Conservation (phyloP, 2,113 vertebrate species). For the Python bivittatus region DNA sequence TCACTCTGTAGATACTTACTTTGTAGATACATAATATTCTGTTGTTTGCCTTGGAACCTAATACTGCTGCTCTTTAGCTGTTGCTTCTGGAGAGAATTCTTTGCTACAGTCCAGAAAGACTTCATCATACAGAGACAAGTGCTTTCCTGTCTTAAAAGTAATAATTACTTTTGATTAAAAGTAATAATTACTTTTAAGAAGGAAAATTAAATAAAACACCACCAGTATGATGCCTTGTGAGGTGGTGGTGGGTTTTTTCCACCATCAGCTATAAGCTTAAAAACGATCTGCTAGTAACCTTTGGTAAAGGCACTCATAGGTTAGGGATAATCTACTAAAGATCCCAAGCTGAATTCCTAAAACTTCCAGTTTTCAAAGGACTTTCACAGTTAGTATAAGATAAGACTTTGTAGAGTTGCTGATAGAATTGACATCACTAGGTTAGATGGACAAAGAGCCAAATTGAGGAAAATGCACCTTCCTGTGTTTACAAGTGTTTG, state of each 20-base stretch:
- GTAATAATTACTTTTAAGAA: background rate
- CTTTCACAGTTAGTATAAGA: background rate
- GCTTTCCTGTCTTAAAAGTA: too few species aligned
- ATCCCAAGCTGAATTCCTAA: background rate
- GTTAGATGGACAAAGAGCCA: background rate
- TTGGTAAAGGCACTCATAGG: background rate
- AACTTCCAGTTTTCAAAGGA: background rate
- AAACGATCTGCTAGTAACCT: background rate
- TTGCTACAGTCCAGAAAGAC: background rate
- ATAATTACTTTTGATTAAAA: too few species aligned
- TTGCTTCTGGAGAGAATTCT: background rate
- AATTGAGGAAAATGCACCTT: background rate
- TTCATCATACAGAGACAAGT: background rate
- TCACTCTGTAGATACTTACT: background rate
- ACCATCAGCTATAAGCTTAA: background rate
- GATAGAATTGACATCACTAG: background rate
- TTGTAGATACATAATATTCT: background rate
- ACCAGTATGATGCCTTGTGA: background rate
- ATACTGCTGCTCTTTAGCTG: background rate
- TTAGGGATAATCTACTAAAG: background rate
- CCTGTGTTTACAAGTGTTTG: background rate
- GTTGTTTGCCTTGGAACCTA: background rate
- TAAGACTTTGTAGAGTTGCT: background rate
- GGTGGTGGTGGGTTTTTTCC: background rate
- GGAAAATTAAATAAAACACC: background rate